Evolutionary conservation across 2,113 vertebrate species (phyloP).

Genomic region (Cryptotis parvus): DNA sequence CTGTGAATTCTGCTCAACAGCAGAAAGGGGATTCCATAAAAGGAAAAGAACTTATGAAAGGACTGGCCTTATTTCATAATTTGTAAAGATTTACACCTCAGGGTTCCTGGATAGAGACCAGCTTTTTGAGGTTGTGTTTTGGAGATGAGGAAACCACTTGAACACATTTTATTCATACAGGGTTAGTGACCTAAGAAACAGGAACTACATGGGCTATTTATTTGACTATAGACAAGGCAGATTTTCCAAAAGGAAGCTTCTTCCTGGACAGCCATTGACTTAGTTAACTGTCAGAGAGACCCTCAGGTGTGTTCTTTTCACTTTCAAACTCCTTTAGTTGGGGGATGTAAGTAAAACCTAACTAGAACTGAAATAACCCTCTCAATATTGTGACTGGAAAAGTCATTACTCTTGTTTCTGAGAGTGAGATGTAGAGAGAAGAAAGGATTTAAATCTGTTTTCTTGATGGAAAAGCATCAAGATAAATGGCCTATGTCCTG

Average conservation of each 20-base stretch:
- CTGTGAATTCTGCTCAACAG: not conserved
- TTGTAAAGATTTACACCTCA: not conserved
- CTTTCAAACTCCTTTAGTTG: not conserved
- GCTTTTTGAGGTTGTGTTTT: not conserved
- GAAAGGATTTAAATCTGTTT: slow-evolving; percentile 38
- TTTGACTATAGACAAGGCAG: slow-evolving; percentile 38
- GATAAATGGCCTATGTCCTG: not conserved
- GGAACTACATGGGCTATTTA: slow-evolving; percentile 46
- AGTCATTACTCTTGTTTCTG: not conserved
- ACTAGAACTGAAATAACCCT: not conserved
- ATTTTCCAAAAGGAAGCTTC: slow-evolving; percentile 35
- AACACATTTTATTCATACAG: not conserved
- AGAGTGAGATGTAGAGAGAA: not conserved
- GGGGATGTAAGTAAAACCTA: not conserved
- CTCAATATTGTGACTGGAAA: not conserved
- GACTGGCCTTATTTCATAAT: not conserved
- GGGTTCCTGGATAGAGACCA: not conserved
- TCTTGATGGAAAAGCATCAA: slow-evolving; percentile 17
- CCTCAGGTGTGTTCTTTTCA: not conserved
- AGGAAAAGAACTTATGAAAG: not conserved
- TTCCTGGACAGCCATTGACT: not conserved
- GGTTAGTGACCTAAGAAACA: slow-evolving; percentile 1
- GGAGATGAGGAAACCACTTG: slow-evolving; percentile 29
- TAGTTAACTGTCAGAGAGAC: not conserved
- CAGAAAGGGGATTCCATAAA: not conserved